Evolutionary conservation across 2,113 vertebrate species (phyloP), one percentile per base, ranked within the genome.

Genomic region (Mobula birostris): DNA sequence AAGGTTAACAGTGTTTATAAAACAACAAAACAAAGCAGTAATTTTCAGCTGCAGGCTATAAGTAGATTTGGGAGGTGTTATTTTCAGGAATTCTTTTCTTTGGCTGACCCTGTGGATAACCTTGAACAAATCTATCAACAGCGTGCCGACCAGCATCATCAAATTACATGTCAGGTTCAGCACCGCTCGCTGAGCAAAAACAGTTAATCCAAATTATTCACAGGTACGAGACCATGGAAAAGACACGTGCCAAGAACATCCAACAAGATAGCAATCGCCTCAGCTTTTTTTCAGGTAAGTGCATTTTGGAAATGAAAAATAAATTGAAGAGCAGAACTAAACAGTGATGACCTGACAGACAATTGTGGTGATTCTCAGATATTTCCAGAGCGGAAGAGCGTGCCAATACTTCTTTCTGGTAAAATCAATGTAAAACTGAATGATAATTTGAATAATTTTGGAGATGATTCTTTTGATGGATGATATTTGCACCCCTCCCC

Each of bases 101-200:
- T 27, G 40, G 87, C 36, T 94, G 87, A 94, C 94, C 87, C 94
- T 94, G 87, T 66, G 63, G 74, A 93, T 94, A 94, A 94, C 76
- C 94, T 93, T 92, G 61, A 94, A 70, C 74, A 36, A 93, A 92
- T 94, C 94, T 68, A 94, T 94, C 88, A 94, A 93, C 94, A 94
- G 29, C 27, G 61, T 94, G 72, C 32, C 70, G 79, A 90, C 76
- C 94, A 94, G 76, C 77, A 78, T 77, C 72, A 76, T 93, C 88
- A 27, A 48, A 79, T 94, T 76, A 80, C 94, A 80, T 87, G 7
- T 93, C 61, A 24, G 61, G 61, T 79, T 93, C 76, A 93, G 36
- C 2, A 74, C 68, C 40, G 11, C 58, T 93, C 36, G 29, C 91
- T 93, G 91, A 93, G 70, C 48, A 88, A 93, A 94, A 68, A 79